Evolutionary conservation across 2,888 invertebrate genomes (phyloP), one percentile per base, ranked within the genome.

Genomic region (Mythimna loreyi): DNA sequence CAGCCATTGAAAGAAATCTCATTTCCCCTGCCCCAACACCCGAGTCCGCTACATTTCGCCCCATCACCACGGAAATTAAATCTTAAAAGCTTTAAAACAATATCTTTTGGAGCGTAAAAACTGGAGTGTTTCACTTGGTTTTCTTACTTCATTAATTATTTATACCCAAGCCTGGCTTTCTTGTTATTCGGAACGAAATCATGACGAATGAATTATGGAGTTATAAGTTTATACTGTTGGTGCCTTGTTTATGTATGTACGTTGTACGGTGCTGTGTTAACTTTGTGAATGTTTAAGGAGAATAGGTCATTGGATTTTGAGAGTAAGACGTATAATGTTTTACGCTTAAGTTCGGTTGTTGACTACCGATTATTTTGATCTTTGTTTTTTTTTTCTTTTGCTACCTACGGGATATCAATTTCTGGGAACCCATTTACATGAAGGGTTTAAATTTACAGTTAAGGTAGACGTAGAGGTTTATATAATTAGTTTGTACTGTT

Each of bases 61-160:
- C 76, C 71, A 74, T 68, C 68, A 69, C 72, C 72, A 73, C 69
- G 79, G 73, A 82, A 82, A 82, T 82, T 72, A 84, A 82, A 81
- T 84, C 83, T 73, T 75, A 67, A 68, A 58, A 82, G 82, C 85
- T 74, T 84, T 75, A 77, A 83, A 82, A 84, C 78, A 82, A 84
- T 83, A 84, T 78, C 80, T 82, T 75, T 71, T 67, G 75, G 72
- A 81, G 81, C 85, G 81, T 84, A 86, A 87, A 87, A 87, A 80
- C 73, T 78, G 66, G 68, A 86, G 82, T 84, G 83, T 82, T 86
- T 80, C 77, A 77, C 65, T 67, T 71, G 80, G 78, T 78, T 85
- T 84, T 81, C 80, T 81, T 81, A 64, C 66, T 77, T 86, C 80
- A 85, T 87, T 85, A 88, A 87, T 87, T 84, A 86, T 87, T 87